phyloP scores from a whole-genome alignment of 2,113 vertebrate species.

The Nyctereutes procyonoides region DNA sequence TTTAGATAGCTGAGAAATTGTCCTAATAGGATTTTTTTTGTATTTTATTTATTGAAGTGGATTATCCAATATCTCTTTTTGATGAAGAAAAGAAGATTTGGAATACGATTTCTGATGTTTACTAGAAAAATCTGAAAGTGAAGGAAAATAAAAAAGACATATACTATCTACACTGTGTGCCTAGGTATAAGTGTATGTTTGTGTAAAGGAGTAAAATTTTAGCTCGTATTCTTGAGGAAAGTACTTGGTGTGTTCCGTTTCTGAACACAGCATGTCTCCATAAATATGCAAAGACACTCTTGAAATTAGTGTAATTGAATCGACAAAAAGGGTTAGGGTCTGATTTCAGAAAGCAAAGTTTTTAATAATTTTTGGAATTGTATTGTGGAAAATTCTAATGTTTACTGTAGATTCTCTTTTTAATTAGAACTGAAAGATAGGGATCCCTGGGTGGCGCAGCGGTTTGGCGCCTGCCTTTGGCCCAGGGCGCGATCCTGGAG shows the following conservation, averaged over 20 bases:
- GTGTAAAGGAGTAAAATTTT: background rate
- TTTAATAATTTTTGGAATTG: conserved; percentile 3
- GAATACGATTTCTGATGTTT: conserved; percentile 50
- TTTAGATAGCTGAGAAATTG: background rate
- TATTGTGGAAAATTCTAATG: conserved; percentile 21
- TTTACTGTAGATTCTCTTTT: conserved; percentile 49
- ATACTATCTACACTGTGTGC: background rate
- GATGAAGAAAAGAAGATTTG: background rate
- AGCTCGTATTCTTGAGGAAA: background rate
- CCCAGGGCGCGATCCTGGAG: too few relatives aligned
- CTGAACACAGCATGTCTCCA: background rate
- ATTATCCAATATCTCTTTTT: conserved; percentile 38
- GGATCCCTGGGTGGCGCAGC: too few relatives aligned
- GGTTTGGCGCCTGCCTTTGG: too few relatives aligned
- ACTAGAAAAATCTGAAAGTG: conserved; percentile 73
- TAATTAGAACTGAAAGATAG: conserved; percentile 33
- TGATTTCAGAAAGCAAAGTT: conserved; percentile 49
- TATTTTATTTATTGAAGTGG: conserved; percentile 3
- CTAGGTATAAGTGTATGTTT: background rate
- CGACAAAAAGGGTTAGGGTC: background rate
- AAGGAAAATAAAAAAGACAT: conserved; percentile 1
- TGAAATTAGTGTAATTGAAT: background rate
- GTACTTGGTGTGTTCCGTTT: background rate
- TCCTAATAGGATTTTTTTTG: background rate
- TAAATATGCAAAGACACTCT: background rate